Base-by-base conservation (phyloP, 2,797 vertebrate genomes). In the Crenuchus spilurus region DNA sequence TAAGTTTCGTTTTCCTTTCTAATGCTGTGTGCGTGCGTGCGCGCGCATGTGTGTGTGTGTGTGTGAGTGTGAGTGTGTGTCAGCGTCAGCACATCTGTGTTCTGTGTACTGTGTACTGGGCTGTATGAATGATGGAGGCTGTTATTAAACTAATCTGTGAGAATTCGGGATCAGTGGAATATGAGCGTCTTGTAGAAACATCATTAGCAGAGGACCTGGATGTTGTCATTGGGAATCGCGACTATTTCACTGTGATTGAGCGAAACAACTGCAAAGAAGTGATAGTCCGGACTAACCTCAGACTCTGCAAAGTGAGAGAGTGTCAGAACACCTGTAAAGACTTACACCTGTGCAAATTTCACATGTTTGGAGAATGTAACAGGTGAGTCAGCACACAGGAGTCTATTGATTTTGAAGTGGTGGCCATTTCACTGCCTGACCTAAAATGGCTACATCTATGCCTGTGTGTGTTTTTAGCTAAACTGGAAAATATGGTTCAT, bases 291-390 rank as follows among this genome's bases (percentile, higher is more conserved):
- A 66, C 74, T n/a, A 39, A 24, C 2, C 51, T 86, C n/a, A 63
- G 52, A 14, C 49, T 81, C n/a, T 86, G 84, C n/a, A 79, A 58
- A 20, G 46, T 0, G 0, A 10, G 1, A 1, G 51, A 54, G 1
- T 84, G 83, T 9, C 22, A 5, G 2, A 41, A n/a, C 0, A 48
- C 9, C 0, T 82, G 82, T 31, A 2, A 22, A 5, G 52, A 83
- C 3, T 58, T 86, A 0, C 83, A 86, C 18, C 44, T 83, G 6
- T 86, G 84, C 44, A 74, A 72, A 30, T 77, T 61, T 28, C 26
- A 71, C 6, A 42, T 84, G 8, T 20, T 73, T 28, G 83, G 81
- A 13, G 55, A 68, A 30, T 84, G 82, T 46, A 46, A 4, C 7
- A 58, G 52, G 70, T 78, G 41, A 20, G 57, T 31, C 1, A 2